A percentile compares a stretch with the other conserved stretches of the same genome.
These are phyloP conservation scores for Odobenus rosmarus DNA, from an alignment of 2,113 vertebrate species.

Conservation along the genomic window DNA sequence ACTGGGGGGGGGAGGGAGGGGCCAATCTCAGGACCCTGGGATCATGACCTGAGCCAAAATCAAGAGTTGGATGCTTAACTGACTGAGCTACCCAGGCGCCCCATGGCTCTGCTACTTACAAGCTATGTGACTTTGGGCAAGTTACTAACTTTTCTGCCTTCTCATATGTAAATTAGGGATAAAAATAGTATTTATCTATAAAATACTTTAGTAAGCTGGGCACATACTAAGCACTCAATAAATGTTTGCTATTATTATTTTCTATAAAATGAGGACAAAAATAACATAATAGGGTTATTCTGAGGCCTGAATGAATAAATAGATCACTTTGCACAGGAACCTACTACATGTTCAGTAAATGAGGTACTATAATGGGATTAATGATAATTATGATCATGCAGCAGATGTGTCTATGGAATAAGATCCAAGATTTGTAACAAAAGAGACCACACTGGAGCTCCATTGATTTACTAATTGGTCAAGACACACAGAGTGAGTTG, in stretches of 20 bases:
- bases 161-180: neutral
- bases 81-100: neutral
- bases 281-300: neutral
- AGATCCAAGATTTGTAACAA: neutral
- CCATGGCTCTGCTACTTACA: neutral
- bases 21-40: neutral
- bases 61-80: neutral
- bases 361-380: neutral
- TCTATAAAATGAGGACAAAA: neutral
- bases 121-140: neutral
- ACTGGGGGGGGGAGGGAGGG: neutral
- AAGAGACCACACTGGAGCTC: neutral
- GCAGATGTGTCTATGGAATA: neutral
- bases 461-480: neutral
- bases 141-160: constrained; percentile 26
- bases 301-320: constrained; percentile 9
- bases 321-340: neutral
- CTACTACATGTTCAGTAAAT: constrained; percentile 23
- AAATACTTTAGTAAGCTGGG: neutral
- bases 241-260: neutral
- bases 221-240: neutral
- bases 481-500: neutral
- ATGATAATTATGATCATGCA: neutral
- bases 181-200: neutral
- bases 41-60: neutral